These are phyloP conservation scores for Ceratosolen fusciceps DNA, from an alignment of 1,140 invertebrate species.

Conservation along the genomic window DNA sequence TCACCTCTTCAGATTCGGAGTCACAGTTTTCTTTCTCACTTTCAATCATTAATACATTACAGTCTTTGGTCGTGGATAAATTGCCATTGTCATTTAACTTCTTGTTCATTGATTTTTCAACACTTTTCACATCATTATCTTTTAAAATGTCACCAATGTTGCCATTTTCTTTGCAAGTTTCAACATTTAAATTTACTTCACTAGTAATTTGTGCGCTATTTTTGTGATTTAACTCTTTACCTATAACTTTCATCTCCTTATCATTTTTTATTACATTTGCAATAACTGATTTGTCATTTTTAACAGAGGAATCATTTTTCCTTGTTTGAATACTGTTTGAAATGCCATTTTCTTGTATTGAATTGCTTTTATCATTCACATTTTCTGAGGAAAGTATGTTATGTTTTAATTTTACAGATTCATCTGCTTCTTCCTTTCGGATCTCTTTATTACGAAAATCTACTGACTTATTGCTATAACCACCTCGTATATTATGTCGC, in stretches of 20 bases:
- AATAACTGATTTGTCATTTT: slow-evolving; percentile 4
- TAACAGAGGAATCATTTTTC: slow-evolving; percentile 1
- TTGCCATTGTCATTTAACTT: background rate
- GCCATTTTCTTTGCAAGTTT: background rate
- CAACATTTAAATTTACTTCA: slow-evolving; percentile 3
- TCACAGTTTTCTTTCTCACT: slow-evolving; percentile 23
- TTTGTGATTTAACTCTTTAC: background rate
- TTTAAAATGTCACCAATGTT: slow-evolving; percentile 2
- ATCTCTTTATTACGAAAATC: slow-evolving; percentile 19
- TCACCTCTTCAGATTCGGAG: background rate
- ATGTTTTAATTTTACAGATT: slow-evolving; percentile 37
- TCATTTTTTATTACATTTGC: slow-evolving; percentile 1
- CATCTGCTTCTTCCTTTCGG: slow-evolving; percentile 27
- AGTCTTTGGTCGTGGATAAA: slow-evolving; percentile 30
- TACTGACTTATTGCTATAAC: slow-evolving; percentile 12
- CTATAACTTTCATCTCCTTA: background rate
- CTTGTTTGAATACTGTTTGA: background rate
- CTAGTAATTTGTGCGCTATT: background rate
- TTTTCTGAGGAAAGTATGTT: slow-evolving; percentile 17
- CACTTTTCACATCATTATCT: background rate
- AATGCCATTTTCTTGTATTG: slow-evolving; percentile 33
- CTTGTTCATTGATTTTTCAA: background rate
- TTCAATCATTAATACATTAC: slow-evolving; percentile 20
- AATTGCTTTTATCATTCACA: slow-evolving; percentile 22
- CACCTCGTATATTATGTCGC: slow-evolving; percentile 13